Conservation (phyloP, 2,113 vertebrate species). For the Dicerorhinus sumatrensis region DNA sequence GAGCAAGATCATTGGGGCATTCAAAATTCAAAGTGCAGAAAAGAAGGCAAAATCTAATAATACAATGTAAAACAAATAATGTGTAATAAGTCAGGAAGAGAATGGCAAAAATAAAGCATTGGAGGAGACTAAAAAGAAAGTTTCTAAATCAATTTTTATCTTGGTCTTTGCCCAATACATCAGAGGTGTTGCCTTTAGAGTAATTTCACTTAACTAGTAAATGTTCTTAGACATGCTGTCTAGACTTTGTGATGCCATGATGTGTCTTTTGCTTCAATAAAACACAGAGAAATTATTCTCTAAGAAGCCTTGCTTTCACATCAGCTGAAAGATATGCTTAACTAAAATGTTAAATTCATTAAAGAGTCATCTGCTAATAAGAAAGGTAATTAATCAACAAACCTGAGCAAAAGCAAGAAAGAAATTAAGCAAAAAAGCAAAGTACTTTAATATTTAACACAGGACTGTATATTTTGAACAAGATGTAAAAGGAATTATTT, state of each 20-base stretch:
- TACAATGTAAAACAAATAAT: slow-evolving; percentile 15
- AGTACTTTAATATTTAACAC: neutral
- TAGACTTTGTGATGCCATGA: slow-evolving; percentile 73
- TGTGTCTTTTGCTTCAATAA: slow-evolving; percentile 74
- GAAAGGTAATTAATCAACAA: neutral
- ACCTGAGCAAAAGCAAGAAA: neutral
- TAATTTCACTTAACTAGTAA: slow-evolving; percentile 77
- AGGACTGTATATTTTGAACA: neutral
- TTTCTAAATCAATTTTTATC: slow-evolving; percentile 15
- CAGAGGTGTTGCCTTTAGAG: slow-evolving; percentile 56
- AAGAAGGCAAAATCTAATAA: neutral
- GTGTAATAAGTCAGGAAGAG: neutral
- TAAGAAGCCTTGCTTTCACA: slow-evolving; percentile 50
- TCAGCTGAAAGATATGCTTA: slow-evolving; percentile 57
- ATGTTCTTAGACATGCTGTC: slow-evolving; percentile 79
- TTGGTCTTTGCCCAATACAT: slow-evolving; percentile 15
- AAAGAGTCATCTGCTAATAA: slow-evolving; percentile 39
- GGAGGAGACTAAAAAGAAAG: slow-evolving; percentile 9
- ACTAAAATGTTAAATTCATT: slow-evolving; percentile 58
- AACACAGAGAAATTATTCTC: slow-evolving; percentile 67
- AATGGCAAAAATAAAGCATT: neutral
- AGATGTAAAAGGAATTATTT: slow-evolving; percentile 36
- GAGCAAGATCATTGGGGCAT: neutral
- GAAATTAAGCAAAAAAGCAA: neutral
- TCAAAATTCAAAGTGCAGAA: neutral